Evolutionary conservation across 2,888 invertebrate species (phyloP), one percentile per base, ranked within the genome.

Genomic region (Cheilosia soror): DNA sequence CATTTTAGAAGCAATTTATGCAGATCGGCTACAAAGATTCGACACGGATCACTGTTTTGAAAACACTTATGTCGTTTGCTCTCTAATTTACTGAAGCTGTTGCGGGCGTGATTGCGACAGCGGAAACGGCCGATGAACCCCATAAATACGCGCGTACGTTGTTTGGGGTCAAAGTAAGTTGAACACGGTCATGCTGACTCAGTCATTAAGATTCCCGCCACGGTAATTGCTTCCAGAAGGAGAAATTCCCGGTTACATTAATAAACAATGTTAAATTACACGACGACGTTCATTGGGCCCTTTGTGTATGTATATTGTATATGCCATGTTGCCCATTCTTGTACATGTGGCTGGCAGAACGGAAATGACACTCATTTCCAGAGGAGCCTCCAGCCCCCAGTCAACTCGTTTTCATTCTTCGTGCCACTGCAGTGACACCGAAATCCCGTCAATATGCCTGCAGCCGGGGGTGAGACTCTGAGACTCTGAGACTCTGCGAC

Each of bases 341-440:
- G 15, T 49, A 15, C 20, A 47, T 82, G 78, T 55, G 11, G 57
- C 58, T 49, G 29, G 63, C 51, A 51, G 42, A 69, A 66, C 84
- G 84, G 84, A 84, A 80, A 84, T 65, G 75, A 75, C 80, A 75
- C 57, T 79, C 69, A 79, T 73, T 68, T 49, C n/a, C 6, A 58
- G 47, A 42, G 27, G 44, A 31, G 9, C 20, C 1, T 4, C 6
- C 11, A 15, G 29, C 9, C 11, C 55, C 37, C 27, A 42, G 40
- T 33, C 27, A 42, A 49, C 57, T 49, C 49, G 49, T 49, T 47
- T 47, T 31, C 27, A 20, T 55, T 68, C 7, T 20, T 42, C 11
- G 29, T 51, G 53, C 27, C 51, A 51, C 42, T 76, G n/a, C n/a
- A n/a, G 66, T 51, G 66, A 68, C 76, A 68, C 57, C 37, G 49